Percentiles rank a stretch among this genome's conserved stretches.
Conservation (phyloP, 92 coral and sea anemone genomes). For the Montipora capitata region DNA sequence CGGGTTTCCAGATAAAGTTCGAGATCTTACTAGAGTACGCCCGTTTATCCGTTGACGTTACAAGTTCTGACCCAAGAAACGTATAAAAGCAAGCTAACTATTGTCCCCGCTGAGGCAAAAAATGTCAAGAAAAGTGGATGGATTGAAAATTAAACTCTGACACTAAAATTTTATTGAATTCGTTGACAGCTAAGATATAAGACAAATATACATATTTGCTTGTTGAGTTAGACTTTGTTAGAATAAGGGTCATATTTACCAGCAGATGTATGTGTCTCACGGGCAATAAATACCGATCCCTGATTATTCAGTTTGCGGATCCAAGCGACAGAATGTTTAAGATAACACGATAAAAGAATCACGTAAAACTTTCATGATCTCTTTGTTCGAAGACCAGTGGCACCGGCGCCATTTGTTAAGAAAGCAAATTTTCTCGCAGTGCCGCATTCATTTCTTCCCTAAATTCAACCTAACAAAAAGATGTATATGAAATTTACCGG, state of each 20-base stretch:
- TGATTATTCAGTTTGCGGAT: neutral
- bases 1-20: neutral
- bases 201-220: neutral
- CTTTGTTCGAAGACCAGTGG: no score
- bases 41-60: conserved; percentile 40
- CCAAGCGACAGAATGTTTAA: neutral
- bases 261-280: neutral
- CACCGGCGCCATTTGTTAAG: no score
- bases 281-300: neutral
- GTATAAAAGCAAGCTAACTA: neutral
- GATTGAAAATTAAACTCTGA: conserved; percentile 4
- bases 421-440: no score
- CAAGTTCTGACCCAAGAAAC: conserved; percentile 23
- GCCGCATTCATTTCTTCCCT: neutral
- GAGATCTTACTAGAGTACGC: neutral
- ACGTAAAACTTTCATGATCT: no score
- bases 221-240: neutral
- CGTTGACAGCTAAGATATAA: neutral
- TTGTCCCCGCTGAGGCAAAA: neutral
- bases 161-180: neutral
- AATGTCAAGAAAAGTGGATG: conserved; percentile 43
- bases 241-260: no score
- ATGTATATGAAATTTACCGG: no score
- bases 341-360: neutral
- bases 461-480: no score